Conservation (phyloP, 2,797 vertebrate genomes). For the Masticophis lateralis region DNA sequence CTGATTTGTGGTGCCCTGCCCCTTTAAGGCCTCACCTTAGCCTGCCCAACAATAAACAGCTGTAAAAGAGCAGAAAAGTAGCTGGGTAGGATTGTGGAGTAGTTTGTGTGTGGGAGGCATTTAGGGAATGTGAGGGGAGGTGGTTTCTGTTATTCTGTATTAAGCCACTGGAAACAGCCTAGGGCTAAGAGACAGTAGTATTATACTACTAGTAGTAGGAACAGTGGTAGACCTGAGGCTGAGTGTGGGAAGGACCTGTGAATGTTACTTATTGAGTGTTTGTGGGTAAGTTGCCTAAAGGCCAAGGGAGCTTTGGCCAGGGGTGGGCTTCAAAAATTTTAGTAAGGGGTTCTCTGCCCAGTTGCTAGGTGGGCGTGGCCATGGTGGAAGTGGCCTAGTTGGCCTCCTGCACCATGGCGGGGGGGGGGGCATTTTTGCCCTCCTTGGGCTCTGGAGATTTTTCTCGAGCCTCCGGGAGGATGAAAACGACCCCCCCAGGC, state of each 20-base stretch:
- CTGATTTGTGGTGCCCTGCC: neutral
- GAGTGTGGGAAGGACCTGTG: neutral
- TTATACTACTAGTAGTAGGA: neutral
- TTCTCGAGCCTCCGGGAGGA: no score
- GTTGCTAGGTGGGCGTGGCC: no score
- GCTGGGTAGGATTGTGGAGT: neutral
- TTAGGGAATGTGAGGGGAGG: neutral
- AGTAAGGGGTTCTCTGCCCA: no score
- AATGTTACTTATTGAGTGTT: neutral
- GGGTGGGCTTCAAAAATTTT: no score
- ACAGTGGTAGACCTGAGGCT: neutral
- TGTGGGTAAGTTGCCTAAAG: neutral
- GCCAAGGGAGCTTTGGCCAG: neutral
- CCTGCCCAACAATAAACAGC: no score
- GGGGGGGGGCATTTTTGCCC: no score
- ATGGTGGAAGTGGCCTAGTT: fast-evolving
- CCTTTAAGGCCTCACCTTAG: neutral
- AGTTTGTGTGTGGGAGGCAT: neutral
- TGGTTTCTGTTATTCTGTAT: neutral
- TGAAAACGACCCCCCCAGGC: fast-evolving
- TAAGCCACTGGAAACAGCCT: neutral
- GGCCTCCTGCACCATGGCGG: no score
- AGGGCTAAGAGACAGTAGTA: neutral
- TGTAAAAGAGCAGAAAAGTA: neutral
- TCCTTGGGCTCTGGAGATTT: fast-evolving